Evolutionary conservation across 2,797 vertebrate species (phyloP).

Genomic region (Erethizon dorsatum): DNA sequence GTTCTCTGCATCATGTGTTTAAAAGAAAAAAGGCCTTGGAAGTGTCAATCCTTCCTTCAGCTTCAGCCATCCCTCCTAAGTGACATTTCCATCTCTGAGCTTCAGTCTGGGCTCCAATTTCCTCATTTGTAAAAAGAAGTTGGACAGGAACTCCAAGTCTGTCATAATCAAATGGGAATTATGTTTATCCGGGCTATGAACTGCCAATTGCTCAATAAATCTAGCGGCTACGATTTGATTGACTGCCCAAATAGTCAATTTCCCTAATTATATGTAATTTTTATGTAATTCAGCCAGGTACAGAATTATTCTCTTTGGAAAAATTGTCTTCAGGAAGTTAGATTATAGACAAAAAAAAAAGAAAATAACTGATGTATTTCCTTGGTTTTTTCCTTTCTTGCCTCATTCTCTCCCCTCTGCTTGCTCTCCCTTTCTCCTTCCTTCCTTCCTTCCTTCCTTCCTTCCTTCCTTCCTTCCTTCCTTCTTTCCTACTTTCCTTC

Average conservation of each 20-base stretch:
- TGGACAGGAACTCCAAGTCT: neutral
- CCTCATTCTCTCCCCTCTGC: neutral
- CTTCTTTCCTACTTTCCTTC: too few relatives aligned
- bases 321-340: neutral
- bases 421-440: too few relatives aligned
- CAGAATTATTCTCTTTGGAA: constrained; percentile 4
- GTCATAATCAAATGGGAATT: neutral
- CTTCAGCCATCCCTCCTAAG: neutral
- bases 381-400: neutral
- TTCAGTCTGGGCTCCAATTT: neutral
- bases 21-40: neutral
- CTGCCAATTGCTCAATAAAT: neutral
- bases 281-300: neutral
- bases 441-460: too few relatives aligned
- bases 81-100: neutral
- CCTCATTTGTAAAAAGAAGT: neutral
- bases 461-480: neutral
- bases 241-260: neutral
- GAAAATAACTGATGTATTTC: neutral
- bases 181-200: neutral
- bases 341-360: neutral
- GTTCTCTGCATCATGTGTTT: neutral
- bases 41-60: neutral
- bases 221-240: neutral
- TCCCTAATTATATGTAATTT: constrained; percentile 9